Base-by-base conservation (phyloP, 1,140 invertebrate genomes). In the Cydia amplana region DNA sequence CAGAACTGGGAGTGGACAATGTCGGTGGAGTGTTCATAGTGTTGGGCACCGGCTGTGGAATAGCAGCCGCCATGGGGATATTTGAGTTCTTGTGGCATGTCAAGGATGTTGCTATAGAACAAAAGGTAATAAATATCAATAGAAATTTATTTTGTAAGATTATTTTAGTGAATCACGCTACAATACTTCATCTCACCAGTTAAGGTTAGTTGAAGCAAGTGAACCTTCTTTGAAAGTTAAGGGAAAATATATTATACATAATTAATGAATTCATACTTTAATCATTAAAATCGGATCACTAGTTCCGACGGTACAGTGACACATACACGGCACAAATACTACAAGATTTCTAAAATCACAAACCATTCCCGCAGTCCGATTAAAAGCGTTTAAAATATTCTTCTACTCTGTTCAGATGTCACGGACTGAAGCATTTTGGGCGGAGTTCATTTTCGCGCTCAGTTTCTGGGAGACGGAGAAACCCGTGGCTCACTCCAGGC, bases 1-100 rank as follows among this genome's bases (percentile, higher is more conserved):
- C 87, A 0, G 95, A 96, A 84, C 86, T 97, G 67, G 95, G 95
- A 18, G 94, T 98, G 46, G 94, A 95, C 25, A 97, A 98, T 79
- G 96, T 99, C 9, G 97, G 97, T 74, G 98, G 98, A 72, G 97
- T 99, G 12, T 99, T 98, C 88, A 95, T 98, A 1, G 97, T 98
- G 0, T 91, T 99, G 0, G 94, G 96, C 2, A 94, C 94, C 23
- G 97, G 97, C 0, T 95, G 95, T 65, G 82, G 91, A 1, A 91
- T 95, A 12, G 95, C 96, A 0, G 93, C 95, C 23, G 80, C 95
- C 4, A 94, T 97, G 75, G 95, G 95, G 0, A 91, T 96, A 10
- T 92, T 95, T 7, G 97, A 98, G 90, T 98, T 98, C 82, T 85
- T 97, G 1, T 96, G 97, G 95, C 97, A 97, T 83, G 95, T 97